Conservation (phyloP, 2,113 vertebrate genomes). For the Apistogramma diplotaenia region DNA sequence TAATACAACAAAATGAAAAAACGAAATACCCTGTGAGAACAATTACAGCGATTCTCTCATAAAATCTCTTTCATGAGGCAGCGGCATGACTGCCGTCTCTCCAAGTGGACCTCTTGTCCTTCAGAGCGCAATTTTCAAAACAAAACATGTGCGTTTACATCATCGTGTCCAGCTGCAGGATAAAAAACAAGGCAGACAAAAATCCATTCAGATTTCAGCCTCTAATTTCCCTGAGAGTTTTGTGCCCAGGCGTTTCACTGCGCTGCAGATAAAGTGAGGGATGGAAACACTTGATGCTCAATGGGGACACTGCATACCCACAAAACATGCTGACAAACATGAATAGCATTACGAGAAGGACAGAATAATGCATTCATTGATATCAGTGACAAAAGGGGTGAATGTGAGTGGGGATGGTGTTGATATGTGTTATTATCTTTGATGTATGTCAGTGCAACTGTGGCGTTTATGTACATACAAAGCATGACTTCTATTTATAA, state of each 20-base stretch:
- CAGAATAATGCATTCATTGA: conserved; percentile 37
- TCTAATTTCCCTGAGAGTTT: conserved; percentile 41
- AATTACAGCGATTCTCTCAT: conserved; percentile 22
- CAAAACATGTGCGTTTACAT: conserved; percentile 39
- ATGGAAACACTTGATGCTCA: conserved; percentile 31
- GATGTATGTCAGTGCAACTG: not conserved
- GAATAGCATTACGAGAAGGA: conserved; percentile 14
- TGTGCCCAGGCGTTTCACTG: conserved; percentile 13
- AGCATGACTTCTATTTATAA: not conserved
- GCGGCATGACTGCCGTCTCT: not conserved
- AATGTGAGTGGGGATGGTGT: conserved; percentile 1
- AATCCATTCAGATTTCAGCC: conserved; percentile 28
- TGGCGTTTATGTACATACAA: not conserved
- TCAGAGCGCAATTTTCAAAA: conserved; percentile 39
- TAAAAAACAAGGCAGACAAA: conserved; percentile 10
- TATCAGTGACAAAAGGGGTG: conserved; percentile 11
- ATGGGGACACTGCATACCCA: not conserved
- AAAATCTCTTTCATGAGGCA: not conserved
- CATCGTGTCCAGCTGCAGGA: conserved; percentile 19
- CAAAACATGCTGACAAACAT: conserved; percentile 13
- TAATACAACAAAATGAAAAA: not conserved
- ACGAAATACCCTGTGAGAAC: not conserved
- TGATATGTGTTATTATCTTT: not conserved
- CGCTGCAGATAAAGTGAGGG: not conserved
- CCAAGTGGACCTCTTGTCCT: conserved; percentile 56